Evolutionary conservation across 2,888 invertebrate genomes (phyloP), one percentile per base, ranked within the genome.

Genomic region (Eilema sororculum): DNA sequence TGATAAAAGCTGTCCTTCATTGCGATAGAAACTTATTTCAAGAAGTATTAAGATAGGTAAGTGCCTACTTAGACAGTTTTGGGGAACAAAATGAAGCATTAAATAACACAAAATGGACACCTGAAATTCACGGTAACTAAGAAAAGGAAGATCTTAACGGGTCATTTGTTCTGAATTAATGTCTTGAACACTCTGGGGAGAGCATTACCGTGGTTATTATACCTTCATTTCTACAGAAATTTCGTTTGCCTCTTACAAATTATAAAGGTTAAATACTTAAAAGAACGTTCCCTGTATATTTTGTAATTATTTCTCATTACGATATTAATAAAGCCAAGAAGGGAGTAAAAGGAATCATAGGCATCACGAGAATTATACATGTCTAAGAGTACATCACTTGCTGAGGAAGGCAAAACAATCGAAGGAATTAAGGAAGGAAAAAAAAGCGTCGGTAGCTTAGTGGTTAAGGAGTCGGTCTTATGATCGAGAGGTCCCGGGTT

Each of bases 61-160:
- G 41, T 41, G 13, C 12, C 8, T 33, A 5, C 46, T 22, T 69
- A 65, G 52, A 20, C 52, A 60, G n/a, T 65, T 46, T 65, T 69
- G 65, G 52, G 65, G 25, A 63, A 30, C 33, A 62, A 71, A 71
- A 67, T 71, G 71, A 64, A 67, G 67, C 58, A 63, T 46, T 67
- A 71, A 71, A 67, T 67, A 59, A 67, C 58, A 28, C 30, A 20
- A 57, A 70, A 71, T 67, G 70, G 62, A 30, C 64, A 67, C 71
- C 71, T 67, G 59, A 59, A 67, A 67, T 67, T 61, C 46, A 64
- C 64, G 64, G 25, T 57, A 25, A 62, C 37, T 58, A 9, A 24
- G 70, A 62, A 58, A 58, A 62, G 70, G 41, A 67, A 67, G 64
- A 25, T 59, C 20, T 65, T 65, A 41, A 57, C 22, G 24, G 69